Evolutionary conservation across 2,888 invertebrate species (phyloP).

Genomic region (Drosophila meridionalis): DNA sequence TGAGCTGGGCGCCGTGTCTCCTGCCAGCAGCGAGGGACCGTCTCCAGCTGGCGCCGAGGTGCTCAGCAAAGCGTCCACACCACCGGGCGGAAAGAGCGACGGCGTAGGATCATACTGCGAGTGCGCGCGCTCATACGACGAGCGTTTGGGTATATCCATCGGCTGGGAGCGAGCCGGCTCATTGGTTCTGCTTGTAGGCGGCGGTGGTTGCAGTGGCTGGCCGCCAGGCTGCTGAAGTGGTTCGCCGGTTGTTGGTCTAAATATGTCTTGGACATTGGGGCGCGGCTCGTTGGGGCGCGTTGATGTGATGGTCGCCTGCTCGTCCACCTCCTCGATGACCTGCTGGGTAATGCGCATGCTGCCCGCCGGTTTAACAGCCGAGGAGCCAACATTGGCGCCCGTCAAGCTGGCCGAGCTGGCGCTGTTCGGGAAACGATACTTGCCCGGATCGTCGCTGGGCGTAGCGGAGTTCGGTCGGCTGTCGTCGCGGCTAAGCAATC

Average conservation of each 20-base stretch:
- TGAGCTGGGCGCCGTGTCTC: constrained; percentile 73
- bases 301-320: constrained; percentile 92
- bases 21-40: constrained; percentile 58
- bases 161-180: constrained; percentile 87
- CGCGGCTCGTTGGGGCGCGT: constrained; percentile 87
- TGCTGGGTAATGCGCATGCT: constrained; percentile 90
- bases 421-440: constrained; percentile 84
- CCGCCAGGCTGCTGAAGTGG: constrained; percentile 31
- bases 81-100: constrained; percentile 82
- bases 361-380: constrained; percentile 74
- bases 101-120: constrained; percentile 76
- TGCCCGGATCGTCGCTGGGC: constrained; percentile 79
- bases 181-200: constrained; percentile 58
- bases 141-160: constrained; percentile 87
- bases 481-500: constrained; percentile 92
- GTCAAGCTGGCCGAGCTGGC: constrained; percentile 83
- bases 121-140: constrained; percentile 81
- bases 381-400: constrained; percentile 41
- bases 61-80: constrained; percentile 84
- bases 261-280: constrained; percentile 88
- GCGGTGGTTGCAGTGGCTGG: constrained; percentile 45
- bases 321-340: constrained; percentile 92
- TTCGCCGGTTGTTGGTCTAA: constrained; percentile 75
- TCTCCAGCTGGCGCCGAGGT: constrained; percentile 82
- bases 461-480: constrained; percentile 85